Percentiles rank a stretch among this genome's conserved stretches.
Evolutionary conservation across 2,888 invertebrate species (phyloP).

Genomic region (Smittia sp.): DNA sequence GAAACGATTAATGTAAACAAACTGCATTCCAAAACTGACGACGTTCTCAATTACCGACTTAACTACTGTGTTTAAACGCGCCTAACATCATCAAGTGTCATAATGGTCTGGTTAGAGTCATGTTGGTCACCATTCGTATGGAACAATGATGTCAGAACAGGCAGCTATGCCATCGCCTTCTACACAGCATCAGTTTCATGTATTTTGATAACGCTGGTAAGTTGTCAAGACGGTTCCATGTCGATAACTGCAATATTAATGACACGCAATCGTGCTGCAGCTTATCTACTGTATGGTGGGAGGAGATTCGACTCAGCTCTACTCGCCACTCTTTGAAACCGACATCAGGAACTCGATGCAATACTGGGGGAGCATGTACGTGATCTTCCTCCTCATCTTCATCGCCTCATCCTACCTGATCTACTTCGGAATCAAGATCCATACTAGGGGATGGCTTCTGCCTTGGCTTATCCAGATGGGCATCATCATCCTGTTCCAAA

Average conservation of each 20-base stretch:
- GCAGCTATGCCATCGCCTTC: constrained; percentile 73
- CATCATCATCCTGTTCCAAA: constrained; percentile 69
- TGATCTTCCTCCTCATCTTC: constrained; percentile 49
- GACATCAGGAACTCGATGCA: constrained; percentile 72
- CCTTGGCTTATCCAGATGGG: constrained; percentile 75
- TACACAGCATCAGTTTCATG: constrained; percentile 74
- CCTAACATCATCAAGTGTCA: neutral
- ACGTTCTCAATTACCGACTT: too few relatives aligned
- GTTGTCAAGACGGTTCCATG: constrained; percentile 4
- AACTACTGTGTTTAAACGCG: too few relatives aligned
- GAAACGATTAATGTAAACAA: too few relatives aligned
- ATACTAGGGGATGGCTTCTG: constrained; percentile 75
- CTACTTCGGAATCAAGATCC: constrained; percentile 52
- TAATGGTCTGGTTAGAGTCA: constrained; percentile 69
- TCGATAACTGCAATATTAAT: neutral
- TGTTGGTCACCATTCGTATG: constrained; percentile 90
- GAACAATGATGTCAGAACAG: constrained; percentile 73
- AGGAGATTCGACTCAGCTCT: constrained; percentile 86
- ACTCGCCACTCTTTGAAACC: constrained; percentile 85
- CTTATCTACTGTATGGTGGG: constrained; percentile 75
- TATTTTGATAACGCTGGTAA: constrained; percentile 65
- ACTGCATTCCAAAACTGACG: too few relatives aligned
- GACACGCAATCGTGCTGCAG: constrained; percentile 45
- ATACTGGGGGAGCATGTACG: constrained; percentile 60
- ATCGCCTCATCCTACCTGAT: constrained; percentile 58